These are phyloP conservation scores for Murina feae DNA, from an alignment of 2,113 vertebrate genomes.

Conservation along the genomic window DNA sequence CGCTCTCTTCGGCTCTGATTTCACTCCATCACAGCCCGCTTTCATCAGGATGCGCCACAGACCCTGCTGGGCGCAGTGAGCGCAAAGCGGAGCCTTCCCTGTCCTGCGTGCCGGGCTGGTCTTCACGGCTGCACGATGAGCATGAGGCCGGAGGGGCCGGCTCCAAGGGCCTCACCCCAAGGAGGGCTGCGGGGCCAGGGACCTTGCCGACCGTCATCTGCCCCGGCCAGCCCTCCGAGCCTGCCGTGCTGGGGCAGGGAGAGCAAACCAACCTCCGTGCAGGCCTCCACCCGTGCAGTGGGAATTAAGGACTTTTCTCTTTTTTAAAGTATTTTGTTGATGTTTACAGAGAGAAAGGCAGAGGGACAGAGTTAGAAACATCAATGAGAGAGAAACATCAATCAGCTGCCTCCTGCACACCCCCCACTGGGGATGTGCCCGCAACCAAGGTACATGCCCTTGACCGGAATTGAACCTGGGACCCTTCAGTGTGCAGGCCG, in stretches of 20 bases:
- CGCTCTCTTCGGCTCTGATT: constrained; percentile 53
- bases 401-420: too few relatives aligned
- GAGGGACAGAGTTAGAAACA: too few relatives aligned
- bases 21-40: constrained; percentile 43
- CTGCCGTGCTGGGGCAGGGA: constrained; percentile 11
- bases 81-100: constrained; percentile 16
- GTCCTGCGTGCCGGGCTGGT: background rate
- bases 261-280: constrained; percentile 17
- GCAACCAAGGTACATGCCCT: too few relatives aligned
- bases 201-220: constrained; percentile 62
- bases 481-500: too few relatives aligned
- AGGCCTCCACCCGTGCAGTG: background rate
- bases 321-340: too few relatives aligned
- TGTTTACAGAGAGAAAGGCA: too few relatives aligned
- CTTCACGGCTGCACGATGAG: too few relatives aligned
- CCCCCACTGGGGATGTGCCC: too few relatives aligned
- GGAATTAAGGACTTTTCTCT: too few relatives aligned
- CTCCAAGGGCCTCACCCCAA: constrained; percentile 35
- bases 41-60: constrained; percentile 36
- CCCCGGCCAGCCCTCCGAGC: constrained; percentile 18
- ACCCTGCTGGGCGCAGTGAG: constrained; percentile 59
- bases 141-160: background rate
- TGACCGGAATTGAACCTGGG: too few relatives aligned
- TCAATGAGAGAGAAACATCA: too few relatives aligned
- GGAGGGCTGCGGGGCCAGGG: constrained; percentile 17